Base-by-base conservation (phyloP, 2,797 vertebrate species). In the Euthynnus affinis region DNA sequence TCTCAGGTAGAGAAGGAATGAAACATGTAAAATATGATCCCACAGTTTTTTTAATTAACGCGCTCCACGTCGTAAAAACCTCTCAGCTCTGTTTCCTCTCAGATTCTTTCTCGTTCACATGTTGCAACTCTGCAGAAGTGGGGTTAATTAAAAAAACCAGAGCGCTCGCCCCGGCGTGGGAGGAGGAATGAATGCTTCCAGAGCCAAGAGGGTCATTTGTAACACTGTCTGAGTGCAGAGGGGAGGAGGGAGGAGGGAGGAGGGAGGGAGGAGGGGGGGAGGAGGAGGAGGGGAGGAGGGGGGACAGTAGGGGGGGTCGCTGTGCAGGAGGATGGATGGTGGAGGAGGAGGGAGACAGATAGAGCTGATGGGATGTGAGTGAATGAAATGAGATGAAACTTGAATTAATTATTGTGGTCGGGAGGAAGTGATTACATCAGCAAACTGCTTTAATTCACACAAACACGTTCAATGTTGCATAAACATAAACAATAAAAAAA, bases 141-240 rank as follows among this genome's bases (percentile, higher is more conserved):
- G 29, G 78, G 78, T 84, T 86, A 77, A 86, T 86, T 81, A 81
- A 82, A 85, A 69, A 56, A 14, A n/a, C 1, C 46, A 6, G 46
- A 18, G 10, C 8, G 71, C 64, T 55, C 42, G 42, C 9, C 49
- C 78, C 22, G n/a, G n/a, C 53, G 8, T 3, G 71, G 78, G 85
- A 76, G 1, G 15, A 23, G 18, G 37, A 63, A 59, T 6, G 80
- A 63, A 72, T 63, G 56, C 5, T n/a, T 55, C 44, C 55, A 15
- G 46, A 22, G 71, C 55, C 70, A 76, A 15, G 53, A 85, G 46
- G 55, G 34, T 76, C 69, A 74, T 81, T 77, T 88, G 63, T 81
- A 63, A 71, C n/a, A 2, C 79, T 76, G 75, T 71, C 64, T 25
- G 40, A n/a, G 44, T 7, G 6, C 0, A 12, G 13, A 17, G 13